A percentile compares a stretch with the other conserved stretches of the same genome.
These are phyloP conservation scores for Porites cylindrica DNA, from an alignment of 92 coral and sea anemone species.

Conservation along the genomic window DNA sequence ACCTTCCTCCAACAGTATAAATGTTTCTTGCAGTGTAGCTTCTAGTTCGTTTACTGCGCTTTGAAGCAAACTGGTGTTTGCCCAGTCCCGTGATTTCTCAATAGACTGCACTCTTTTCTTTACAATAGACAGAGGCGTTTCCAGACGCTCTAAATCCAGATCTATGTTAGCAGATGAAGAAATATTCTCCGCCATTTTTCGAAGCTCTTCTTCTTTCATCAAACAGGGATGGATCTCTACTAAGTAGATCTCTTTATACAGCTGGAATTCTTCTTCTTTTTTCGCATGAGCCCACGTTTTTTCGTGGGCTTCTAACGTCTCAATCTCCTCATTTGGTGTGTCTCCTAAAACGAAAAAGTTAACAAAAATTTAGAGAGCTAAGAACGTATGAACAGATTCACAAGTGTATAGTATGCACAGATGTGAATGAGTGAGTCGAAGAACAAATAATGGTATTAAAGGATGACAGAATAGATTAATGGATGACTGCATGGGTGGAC, in stretches of 20 bases:
- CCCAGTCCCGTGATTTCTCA: slow-evolving; percentile 33
- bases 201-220: slow-evolving; percentile 4
- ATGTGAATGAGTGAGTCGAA: too few species aligned
- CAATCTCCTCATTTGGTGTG: not conserved
- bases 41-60: not conserved
- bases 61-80: slow-evolving; percentile 1
- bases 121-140: not conserved
- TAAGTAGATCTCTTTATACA: slow-evolving; percentile 41
- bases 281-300: slow-evolving; percentile 6
- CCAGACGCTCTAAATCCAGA: slow-evolving; percentile 36
- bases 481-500: too few species aligned
- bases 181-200: slow-evolving; percentile 13
- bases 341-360: not conserved
- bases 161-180: not conserved
- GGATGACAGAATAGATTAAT: too few species aligned
- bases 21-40: not conserved
- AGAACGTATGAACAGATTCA: not conserved
- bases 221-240: slow-evolving; percentile 22
- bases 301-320: slow-evolving; percentile 19
- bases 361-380: too few species aligned
- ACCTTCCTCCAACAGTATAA: slow-evolving; percentile 37
- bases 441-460: too few species aligned
- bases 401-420: too few species aligned
- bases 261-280: slow-evolving; percentile 36
- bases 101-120: not conserved